A percentile compares a stretch with the other conserved stretches of the same genome.
Conservation (phyloP, 1,140 invertebrate genomes). For the Camponotus floridanus region DNA sequence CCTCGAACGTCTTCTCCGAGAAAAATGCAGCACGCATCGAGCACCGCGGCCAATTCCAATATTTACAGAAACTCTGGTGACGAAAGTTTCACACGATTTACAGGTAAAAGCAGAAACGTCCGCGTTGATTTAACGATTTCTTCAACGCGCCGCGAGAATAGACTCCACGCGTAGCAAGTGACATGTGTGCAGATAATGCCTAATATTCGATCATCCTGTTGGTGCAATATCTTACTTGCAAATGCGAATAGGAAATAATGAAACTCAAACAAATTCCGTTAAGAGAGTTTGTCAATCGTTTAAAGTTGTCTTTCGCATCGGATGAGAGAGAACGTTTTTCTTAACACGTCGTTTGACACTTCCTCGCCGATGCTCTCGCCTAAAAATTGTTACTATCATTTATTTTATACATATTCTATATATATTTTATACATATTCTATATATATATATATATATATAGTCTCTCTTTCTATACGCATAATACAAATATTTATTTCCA, state of each 20-base stretch:
- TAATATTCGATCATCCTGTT: conserved; percentile 37
- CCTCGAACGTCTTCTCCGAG: conserved; percentile 47
- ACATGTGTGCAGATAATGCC: conserved; percentile 11
- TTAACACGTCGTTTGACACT: not conserved
- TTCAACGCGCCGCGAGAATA: conserved; percentile 56
- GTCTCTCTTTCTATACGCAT: too few species aligned
- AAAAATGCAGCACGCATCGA: conserved; percentile 70
- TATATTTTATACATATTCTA: not conserved
- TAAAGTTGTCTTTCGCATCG: not conserved
- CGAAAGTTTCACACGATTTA: conserved; percentile 71
- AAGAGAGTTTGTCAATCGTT: not conserved
- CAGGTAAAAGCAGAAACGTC: conserved; percentile 74
- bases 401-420: not conserved
- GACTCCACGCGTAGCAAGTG: conserved; percentile 38
- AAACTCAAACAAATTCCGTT: not conserved
- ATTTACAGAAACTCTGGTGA: conserved; percentile 76
- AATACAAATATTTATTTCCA: not conserved
- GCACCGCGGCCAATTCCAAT: conserved; percentile 76
- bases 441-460: not conserved
- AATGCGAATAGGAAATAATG: not conserved
- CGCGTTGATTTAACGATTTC: conserved; percentile 73
- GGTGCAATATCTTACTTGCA: not conserved
- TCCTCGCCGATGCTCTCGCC: not conserved
- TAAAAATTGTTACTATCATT: not conserved
- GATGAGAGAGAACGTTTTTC: not conserved